Base-by-base conservation (phyloP, 2,113 vertebrate species). In the Phalacrocorax aristotelis region DNA sequence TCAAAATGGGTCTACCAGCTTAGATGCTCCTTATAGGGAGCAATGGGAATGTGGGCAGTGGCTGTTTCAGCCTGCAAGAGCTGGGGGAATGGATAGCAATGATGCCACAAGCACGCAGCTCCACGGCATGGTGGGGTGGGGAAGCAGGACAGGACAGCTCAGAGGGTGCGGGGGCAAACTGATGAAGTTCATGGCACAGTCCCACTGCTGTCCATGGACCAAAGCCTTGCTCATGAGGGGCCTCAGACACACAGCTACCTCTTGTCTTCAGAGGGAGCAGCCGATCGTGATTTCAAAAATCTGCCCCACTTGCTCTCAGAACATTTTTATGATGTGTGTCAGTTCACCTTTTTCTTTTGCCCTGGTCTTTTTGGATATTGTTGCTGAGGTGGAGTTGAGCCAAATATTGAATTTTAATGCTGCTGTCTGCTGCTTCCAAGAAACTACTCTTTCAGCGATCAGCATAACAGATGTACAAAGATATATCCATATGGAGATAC, bases 61-160 rank as follows among this genome's bases (percentile, higher is more conserved):
- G 51, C 34, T 1, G 0, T 52, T 75, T 69, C 0, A 1, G 32
- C 16, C 25, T 54, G 22, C 1, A 19, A 71, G 58, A 60, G 25
- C 1, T 0, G 4, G 13, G 10, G 26, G 26, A 86, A 36, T 15
- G 57, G 51, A 13, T 8, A 40, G 17, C 10, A n/a, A 2, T 36
- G 26, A 55, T 65, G 29, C 17, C n/a, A 16, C 16, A 27, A 60
- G 46, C 30, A 19, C 34, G 8, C 21, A 62, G 54, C 36, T 72
- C 51, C 32, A 49, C 1, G 2, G 36, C 26, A 14, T 2, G 2
- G 27, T n/a, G 17, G 18, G 46, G 36, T n/a, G 40, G 18, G 13
- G 52, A 51, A 61, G 64, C 16, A 61, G 58, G 51, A 38, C 13
- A 42, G 46, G 44, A 21, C 19, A 54, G 19, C 48, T 66, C 6